Percentiles rank a stretch among this genome's conserved stretches.
phyloP scores from a whole-genome alignment of 2,888 invertebrate species.

The Resseliella maxima region DNA sequence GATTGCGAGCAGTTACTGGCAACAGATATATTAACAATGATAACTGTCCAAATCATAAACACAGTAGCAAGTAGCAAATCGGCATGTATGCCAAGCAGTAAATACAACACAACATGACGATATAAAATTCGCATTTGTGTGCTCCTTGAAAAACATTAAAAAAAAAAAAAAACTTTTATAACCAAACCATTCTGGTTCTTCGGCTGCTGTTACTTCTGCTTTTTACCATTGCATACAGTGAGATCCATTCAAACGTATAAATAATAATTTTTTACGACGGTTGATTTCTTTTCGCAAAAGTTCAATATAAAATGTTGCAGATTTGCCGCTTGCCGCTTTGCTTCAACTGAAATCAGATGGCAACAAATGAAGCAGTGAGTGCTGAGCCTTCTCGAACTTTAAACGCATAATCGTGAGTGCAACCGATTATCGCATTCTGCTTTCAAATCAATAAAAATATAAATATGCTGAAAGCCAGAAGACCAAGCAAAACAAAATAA shows the following conservation, averaged over 20 bases:
- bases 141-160: not conserved
- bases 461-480: no score
- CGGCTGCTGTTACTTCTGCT: not conserved
- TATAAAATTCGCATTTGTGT: not conserved
- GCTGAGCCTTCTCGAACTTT: not conserved
- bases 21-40: not conserved
- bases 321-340: not conserved
- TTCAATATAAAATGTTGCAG: constrained; percentile 45
- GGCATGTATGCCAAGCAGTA: not conserved
- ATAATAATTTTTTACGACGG: constrained; percentile 49
- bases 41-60: constrained; percentile 46
- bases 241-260: constrained; percentile 43
- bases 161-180: not conserved
- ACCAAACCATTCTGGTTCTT: constrained; percentile 31
- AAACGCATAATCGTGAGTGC: not conserved
- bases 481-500: no score
- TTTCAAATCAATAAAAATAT: constrained; percentile 5
- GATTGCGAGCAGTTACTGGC: not conserved
- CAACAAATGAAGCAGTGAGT: not conserved
- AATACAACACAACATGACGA: not conserved
- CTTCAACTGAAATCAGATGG: not conserved
- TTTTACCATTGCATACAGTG: not conserved
- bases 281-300: not conserved
- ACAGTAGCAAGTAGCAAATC: constrained; percentile 29
- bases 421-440: constrained; percentile 14